Base-by-base conservation (phyloP, 2,797 vertebrate genomes). In the Alexandromys oeconomus region DNA sequence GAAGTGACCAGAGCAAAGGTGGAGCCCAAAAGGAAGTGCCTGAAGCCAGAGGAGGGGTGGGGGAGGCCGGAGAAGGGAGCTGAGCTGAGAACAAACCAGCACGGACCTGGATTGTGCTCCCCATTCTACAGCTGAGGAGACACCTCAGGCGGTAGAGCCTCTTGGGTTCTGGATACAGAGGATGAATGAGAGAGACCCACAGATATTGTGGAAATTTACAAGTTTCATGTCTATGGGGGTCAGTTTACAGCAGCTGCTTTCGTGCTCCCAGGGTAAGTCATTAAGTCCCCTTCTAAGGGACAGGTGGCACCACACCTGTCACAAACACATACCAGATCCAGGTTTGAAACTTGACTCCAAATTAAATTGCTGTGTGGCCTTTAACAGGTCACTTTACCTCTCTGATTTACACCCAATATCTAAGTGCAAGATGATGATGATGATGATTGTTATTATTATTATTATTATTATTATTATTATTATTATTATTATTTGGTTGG, bases 341-440 rank as follows among this genome's bases (percentile, higher is more conserved):
- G 40, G 63, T 15, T 78, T 54, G n/a, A 91, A 84, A 51, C 46
- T 54, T 12, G 31, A 77, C 63, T 80, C 73, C 43, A 8, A 73
- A 5, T 4, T 46, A 54, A n/a, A 31, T 0, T 23, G 71, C 85
- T 85, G 23, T 93, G 91, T 89, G 95, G 65, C 79, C 34, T 80
- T 25, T 63, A 84, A 51, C 54, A 15, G 9, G 27, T 69, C 43
- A 23, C 17, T 43, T 34, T 11, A 54, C 92, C 57, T 84, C 69
- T 92, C 96, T 95, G 82, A 80, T 76, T 59, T n/a, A 71, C 67
- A 71, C 21, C 4, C 71, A 37, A 15, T 8, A 76, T 79, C 69
- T 51, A n/a, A 6, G 11, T 14, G 6, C 37, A 87, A 77, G 40
- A 40, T n/a, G n/a, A n/a, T n/a, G n/a, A n/a, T n/a, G n/a, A n/a